phyloP scores from a whole-genome alignment of 1,140 invertebrate species.

The Mercenaria mercenaria region DNA sequence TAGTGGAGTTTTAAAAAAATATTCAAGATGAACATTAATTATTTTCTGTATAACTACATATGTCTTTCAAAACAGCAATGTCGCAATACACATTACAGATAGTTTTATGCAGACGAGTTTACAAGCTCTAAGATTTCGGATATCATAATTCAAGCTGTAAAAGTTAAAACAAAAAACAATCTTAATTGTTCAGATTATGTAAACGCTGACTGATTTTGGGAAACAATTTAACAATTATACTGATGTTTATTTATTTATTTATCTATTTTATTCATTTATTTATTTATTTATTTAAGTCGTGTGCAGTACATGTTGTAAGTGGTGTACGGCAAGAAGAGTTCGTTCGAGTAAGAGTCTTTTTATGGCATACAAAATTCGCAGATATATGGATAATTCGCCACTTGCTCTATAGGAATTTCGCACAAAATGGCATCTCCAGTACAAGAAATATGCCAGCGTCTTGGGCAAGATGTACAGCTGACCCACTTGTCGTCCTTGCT shows the following conservation, averaged over 20 bases:
- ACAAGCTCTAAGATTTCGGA: too few relatives aligned
- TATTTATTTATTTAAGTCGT: neutral
- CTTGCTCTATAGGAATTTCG: constrained; percentile 1
- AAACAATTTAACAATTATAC: too few relatives aligned
- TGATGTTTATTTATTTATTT: too few relatives aligned
- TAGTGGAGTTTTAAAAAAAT: neutral
- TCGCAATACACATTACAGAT: neutral
- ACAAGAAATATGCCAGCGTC: neutral
- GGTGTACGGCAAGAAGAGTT: neutral
- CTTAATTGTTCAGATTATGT: too few relatives aligned
- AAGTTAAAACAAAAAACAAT: too few relatives aligned
- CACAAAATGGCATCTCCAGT: neutral
- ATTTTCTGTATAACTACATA: too few relatives aligned
- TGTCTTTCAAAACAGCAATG: too few relatives aligned
- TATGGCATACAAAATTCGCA: neutral
- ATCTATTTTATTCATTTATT: too few relatives aligned
- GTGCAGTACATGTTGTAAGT: neutral
- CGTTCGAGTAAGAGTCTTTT: neutral
- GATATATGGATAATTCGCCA: neutral
- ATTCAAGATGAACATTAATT: neutral
- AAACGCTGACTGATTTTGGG: too few relatives aligned
- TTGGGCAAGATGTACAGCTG: neutral
- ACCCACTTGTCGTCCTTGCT: neutral
- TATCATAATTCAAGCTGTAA: too few relatives aligned
- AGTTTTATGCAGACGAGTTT: neutral